Conservation (phyloP, 2,797 vertebrate species). For the Coranthus polyacanthus region DNA sequence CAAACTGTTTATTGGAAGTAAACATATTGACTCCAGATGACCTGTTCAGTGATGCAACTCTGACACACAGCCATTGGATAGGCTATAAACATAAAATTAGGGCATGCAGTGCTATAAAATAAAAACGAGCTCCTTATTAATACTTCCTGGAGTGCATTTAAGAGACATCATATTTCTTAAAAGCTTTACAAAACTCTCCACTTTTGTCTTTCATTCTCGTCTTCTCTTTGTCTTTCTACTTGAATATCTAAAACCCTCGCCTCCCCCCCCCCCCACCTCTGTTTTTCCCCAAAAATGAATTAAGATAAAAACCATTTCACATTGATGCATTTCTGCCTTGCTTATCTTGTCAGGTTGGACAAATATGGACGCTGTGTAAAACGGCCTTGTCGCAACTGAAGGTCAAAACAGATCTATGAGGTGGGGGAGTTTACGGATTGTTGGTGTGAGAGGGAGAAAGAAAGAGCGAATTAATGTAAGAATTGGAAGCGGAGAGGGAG, state of each 20-base stretch:
- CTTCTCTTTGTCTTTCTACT: background rate
- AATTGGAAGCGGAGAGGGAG: constrained; percentile 31
- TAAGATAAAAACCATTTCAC: constrained; percentile 67
- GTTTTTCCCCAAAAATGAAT: constrained; percentile 50
- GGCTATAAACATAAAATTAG: constrained; percentile 1
- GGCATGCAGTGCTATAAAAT: background rate
- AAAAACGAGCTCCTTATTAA: constrained; percentile 4
- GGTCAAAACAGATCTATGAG: constrained; percentile 74
- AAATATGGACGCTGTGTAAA: constrained; percentile 71
- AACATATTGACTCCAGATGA: too few relatives aligned
- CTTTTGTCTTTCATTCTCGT: background rate
- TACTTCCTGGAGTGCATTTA: constrained; percentile 15
- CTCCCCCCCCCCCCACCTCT: background rate
- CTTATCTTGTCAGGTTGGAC: constrained; percentile 75
- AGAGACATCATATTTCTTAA: constrained; percentile 15
- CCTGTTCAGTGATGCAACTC: background rate
- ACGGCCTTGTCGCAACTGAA: constrained; percentile 73
- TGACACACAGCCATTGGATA: background rate
- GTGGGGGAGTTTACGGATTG: constrained; percentile 11
- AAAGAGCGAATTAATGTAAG: constrained; percentile 27
- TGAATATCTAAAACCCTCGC: background rate
- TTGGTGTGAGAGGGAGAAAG: constrained; percentile 3
- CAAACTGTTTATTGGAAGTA: background rate
- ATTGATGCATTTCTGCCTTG: constrained; percentile 65
- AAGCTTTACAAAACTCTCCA: constrained; percentile 9